Percentiles rank a stretch among this genome's conserved stretches.
Evolutionary conservation across 2,113 vertebrate species (phyloP).

Genomic region (Seriola dumerili): DNA sequence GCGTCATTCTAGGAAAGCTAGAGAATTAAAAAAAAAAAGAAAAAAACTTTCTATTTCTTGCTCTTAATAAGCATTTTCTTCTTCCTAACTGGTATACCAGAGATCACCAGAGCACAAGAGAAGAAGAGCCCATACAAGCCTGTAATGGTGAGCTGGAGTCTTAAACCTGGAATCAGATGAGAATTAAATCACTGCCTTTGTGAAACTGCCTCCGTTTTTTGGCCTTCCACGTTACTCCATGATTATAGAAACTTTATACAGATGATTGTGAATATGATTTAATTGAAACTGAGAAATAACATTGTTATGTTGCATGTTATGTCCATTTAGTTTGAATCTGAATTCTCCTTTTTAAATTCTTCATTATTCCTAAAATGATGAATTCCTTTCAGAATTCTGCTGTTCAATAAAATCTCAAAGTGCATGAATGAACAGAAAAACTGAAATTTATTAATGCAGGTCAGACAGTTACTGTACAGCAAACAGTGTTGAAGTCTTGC

Average conservation of each 20-base stretch:
- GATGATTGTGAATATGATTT: not conserved
- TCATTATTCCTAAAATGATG: not conserved
- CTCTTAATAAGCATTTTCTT: no score
- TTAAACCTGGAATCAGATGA: not conserved
- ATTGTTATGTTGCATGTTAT: not conserved
- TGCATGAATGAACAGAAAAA: constrained; percentile 60
- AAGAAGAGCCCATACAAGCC: no score
- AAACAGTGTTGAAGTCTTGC: constrained; percentile 50
- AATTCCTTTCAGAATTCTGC: not conserved
- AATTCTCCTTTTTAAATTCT: not conserved
- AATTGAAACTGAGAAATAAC: not conserved
- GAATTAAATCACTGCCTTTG: not conserved
- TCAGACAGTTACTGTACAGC: constrained; percentile 72
- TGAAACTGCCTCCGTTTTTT: not conserved
- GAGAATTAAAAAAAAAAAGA: no score
- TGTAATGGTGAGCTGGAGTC: not conserved
- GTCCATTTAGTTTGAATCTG: not conserved
- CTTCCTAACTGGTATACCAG: no score
- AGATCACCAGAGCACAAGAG: no score
- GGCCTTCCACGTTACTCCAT: not conserved
- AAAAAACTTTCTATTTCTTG: no score
- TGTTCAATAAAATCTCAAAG: constrained; percentile 34
- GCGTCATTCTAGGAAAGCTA: no score
- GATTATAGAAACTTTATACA: not conserved
- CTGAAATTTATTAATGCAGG: constrained; percentile 75